Conservation (phyloP, 1,140 invertebrate species). For the Cydia strobilella region DNA sequence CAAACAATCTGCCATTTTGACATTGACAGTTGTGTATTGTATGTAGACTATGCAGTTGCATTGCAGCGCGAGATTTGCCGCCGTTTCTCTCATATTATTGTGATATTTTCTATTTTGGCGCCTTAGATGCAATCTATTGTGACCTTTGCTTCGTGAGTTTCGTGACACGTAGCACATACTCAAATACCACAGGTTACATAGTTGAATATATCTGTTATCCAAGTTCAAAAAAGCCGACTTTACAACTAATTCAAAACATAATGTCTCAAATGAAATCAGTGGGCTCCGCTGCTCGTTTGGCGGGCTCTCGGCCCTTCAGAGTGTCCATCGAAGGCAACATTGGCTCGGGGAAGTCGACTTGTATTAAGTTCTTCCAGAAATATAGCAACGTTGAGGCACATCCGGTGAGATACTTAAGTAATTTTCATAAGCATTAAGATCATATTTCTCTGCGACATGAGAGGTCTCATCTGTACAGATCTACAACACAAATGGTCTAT, state of each 20-base stretch:
- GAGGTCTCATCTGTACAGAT: too few relatives aligned
- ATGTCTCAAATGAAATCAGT: slow-evolving; percentile 60
- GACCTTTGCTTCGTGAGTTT: too few relatives aligned
- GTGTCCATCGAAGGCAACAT: slow-evolving; percentile 94
- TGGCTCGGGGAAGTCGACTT: slow-evolving; percentile 92
- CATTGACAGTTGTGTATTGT: slow-evolving; percentile 2
- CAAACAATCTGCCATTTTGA: slow-evolving; percentile 1
- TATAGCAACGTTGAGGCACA: slow-evolving; percentile 72
- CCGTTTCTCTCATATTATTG: background rate
- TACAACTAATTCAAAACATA: slow-evolving; percentile 4
- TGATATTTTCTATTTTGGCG: background rate
- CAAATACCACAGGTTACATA: background rate
- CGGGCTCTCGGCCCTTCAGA: slow-evolving; percentile 78
- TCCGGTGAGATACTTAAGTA: slow-evolving; percentile 48
- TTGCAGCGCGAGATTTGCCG: background rate
- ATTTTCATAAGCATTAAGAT: background rate
- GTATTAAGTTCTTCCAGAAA: slow-evolving; percentile 88
- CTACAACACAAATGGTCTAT: too few relatives aligned
- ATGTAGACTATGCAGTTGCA: too few relatives aligned
- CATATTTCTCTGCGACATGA: too few relatives aligned
- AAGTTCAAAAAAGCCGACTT: background rate
- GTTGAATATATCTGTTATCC: background rate
- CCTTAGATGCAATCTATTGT: background rate
- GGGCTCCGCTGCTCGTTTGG: slow-evolving; percentile 47
- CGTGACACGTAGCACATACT: background rate